Evolutionary conservation across 2,888 invertebrate species (phyloP), one percentile per base, ranked within the genome.

Genomic region (Dynastes grantii): DNA sequence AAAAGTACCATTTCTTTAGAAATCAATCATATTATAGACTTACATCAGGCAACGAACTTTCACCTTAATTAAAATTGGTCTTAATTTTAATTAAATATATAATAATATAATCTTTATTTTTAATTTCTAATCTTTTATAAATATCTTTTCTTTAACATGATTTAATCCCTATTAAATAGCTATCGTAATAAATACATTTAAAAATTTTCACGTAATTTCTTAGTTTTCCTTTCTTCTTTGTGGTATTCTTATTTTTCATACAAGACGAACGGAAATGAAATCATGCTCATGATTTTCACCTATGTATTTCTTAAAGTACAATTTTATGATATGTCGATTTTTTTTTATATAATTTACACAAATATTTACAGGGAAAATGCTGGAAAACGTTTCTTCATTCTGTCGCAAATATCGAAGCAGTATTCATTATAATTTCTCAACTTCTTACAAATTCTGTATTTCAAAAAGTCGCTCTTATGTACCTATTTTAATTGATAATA

Each of bases 291-390:
- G 68, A 77, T n/a, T 55, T 45, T 68, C 77, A 75, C 77, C 64
- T 78, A 65, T 55, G 16, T 55, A 55, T 79, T 79, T 78, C 82
- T 83, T 84, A 84, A 81, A 84, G 76, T 83, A 83, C 81, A 83
- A 77, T 83, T 84, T 84, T 77, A 86, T 87, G 87, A 87, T 87
- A 87, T 87, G 87, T 87, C 85, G 84, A 85, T 84, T 87, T 85
- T 87, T 87, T 84, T 86, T 86, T 85, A 73, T 71, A 65, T 78
- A 75, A 76, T 84, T 84, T 84, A 84, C 84, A 83, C 82, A 77
- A 76, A 81, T 80, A 77, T 77, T 77, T 78, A 78, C 78, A 78
- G 49, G 61, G 61, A 73, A 73, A 73, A n/a, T 73, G 40, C 13
- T 58, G 58, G 58, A 73, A 73, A 73, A 73, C 73, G 37, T 22